These are phyloP conservation scores for Temnothorax curvispinosus DNA, from an alignment of 1,140 invertebrate genomes.

Conservation along the genomic window DNA sequence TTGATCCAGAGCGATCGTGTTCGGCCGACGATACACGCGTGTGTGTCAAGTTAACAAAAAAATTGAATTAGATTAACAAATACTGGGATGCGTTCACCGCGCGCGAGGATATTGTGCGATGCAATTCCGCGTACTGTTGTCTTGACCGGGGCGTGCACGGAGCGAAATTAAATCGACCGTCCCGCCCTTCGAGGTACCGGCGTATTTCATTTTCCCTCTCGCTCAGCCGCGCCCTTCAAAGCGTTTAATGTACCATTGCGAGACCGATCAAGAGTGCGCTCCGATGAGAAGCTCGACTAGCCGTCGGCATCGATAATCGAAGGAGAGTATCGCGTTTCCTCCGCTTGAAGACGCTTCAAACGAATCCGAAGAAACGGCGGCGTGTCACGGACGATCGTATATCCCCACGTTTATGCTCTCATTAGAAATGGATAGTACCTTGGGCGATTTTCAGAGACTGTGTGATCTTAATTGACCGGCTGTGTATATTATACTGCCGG, in stretches of 20 bases:
- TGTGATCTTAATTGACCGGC: constrained; percentile 60
- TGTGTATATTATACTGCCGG: not conserved
- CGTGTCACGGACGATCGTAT: constrained; percentile 50
- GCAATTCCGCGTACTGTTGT: constrained; percentile 15
- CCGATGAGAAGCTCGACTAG: constrained; percentile 38
- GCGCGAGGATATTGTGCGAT: not conserved
- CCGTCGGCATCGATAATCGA: constrained; percentile 57
- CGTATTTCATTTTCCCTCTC: constrained; percentile 52
- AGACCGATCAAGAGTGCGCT: constrained; percentile 28
- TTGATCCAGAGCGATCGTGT: constrained; percentile 26
- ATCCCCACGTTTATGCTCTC: constrained; percentile 9
- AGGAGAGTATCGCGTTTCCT: constrained; percentile 21
- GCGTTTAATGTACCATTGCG: constrained; percentile 49
- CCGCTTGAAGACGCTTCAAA: constrained; percentile 19
- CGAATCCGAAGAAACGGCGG: constrained; percentile 14
- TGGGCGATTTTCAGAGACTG: constrained; percentile 55
- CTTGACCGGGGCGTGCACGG: constrained; percentile 1
- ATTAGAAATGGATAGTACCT: constrained; percentile 24
- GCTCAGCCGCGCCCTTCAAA: constrained; percentile 43
- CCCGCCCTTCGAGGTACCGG: not conserved
- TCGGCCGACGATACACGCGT: not conserved
- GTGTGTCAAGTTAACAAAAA: constrained; percentile 24
- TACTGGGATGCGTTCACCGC: constrained; percentile 18
- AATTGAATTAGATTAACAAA: constrained; percentile 54
- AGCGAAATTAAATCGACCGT: constrained; percentile 53